Percentiles rank a stretch among this genome's conserved stretches.
Evolutionary conservation across 2,113 vertebrate genomes (phyloP).

Genomic region (Strix uralensis): DNA sequence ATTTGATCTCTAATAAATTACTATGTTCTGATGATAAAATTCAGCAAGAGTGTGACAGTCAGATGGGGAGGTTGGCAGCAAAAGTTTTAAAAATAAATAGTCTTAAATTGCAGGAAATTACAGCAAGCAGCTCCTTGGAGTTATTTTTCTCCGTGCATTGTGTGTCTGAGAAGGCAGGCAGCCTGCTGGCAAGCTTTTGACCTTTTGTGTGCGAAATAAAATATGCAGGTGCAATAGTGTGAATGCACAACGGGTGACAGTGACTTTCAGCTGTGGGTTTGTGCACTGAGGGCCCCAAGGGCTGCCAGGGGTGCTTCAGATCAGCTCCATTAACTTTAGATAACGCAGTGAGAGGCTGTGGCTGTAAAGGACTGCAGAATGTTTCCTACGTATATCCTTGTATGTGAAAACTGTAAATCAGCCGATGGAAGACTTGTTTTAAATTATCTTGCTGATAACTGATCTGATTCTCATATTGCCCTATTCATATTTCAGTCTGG

Average conservation of each 20-base stretch:
- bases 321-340: background rate
- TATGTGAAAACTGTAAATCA: background rate
- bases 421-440: background rate
- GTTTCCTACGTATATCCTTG: background rate
- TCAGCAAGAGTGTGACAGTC: constrained; percentile 45
- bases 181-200: constrained; percentile 41
- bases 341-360: background rate
- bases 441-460: background rate
- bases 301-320: background rate
- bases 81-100: constrained; percentile 67
- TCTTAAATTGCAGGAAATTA: constrained; percentile 64
- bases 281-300: background rate
- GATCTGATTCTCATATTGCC: background rate
- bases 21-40: constrained; percentile 40
- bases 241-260: background rate
- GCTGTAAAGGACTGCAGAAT: background rate
- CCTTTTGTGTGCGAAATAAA: constrained; percentile 29
- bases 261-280: background rate
- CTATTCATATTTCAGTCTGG: background rate
- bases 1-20: constrained; percentile 68
- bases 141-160: background rate
- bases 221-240: constrained; percentile 24
- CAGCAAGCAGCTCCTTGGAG: constrained; percentile 25
- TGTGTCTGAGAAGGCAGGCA: constrained; percentile 25
- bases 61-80: constrained; percentile 34